Conservation (phyloP, 2,888 invertebrate genomes). For the Cistogaster globosa region DNA sequence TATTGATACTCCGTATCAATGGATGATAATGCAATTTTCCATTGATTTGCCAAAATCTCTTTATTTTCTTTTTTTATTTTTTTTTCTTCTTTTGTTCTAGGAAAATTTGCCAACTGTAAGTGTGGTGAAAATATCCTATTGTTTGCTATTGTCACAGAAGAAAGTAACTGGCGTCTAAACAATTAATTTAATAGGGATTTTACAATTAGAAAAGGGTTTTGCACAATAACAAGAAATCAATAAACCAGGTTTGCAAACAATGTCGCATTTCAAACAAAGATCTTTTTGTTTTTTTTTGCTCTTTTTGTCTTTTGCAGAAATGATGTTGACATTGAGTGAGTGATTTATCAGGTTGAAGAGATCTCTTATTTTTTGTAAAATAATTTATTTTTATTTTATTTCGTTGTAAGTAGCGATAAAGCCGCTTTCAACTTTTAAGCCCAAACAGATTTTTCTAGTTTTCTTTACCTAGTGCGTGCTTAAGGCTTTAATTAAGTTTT, state of each 20-base stretch:
- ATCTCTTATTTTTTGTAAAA: conserved; percentile 37
- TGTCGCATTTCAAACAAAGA: conserved; percentile 33
- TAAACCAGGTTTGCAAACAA: conserved; percentile 65
- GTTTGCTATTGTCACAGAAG: conserved; percentile 39
- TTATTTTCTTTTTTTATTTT: conserved; percentile 14
- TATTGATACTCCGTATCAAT: conserved; percentile 65
- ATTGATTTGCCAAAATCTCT: conserved; percentile 60
- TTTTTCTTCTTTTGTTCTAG: neutral
- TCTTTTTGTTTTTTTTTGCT: conserved; percentile 14
- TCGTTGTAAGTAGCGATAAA: conserved; percentile 39
- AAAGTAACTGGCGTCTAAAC: conserved; percentile 48
- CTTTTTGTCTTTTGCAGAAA: conserved; percentile 21
- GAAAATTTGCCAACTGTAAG: conserved; percentile 55
- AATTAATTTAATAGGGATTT: conserved; percentile 38
- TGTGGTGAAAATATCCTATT: conserved; percentile 69
- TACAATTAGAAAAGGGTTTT: conserved; percentile 60
- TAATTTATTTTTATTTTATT: conserved; percentile 39
- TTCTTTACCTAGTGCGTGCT: conserved; percentile 65
- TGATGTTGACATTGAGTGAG: conserved; percentile 66
- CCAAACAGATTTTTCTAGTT: conserved; percentile 48
- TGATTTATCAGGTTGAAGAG: conserved; percentile 66
- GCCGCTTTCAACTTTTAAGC: conserved; percentile 63
- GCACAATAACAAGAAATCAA: conserved; percentile 54
- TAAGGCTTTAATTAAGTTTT: conserved; percentile 70
- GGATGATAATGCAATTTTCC: conserved; percentile 64